Conservation (phyloP, 2,888 invertebrate species). For the Drosophila incognita region DNA sequence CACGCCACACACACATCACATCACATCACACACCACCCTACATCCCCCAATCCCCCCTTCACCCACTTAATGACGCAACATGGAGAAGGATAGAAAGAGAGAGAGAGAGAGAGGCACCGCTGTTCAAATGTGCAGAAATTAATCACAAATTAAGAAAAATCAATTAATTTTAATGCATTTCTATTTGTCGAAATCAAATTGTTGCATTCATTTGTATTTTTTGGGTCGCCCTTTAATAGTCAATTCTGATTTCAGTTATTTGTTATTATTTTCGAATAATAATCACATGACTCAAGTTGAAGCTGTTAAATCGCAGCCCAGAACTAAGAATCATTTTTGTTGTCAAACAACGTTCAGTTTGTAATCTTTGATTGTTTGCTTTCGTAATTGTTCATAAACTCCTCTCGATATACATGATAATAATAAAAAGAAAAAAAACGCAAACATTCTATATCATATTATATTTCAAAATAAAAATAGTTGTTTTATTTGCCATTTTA, state of each 20-base stretch:
- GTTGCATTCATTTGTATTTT: constrained; percentile 27
- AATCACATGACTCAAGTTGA: not conserved
- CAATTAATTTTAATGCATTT: constrained; percentile 5
- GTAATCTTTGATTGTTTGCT: constrained; percentile 61
- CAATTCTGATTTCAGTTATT: not conserved
- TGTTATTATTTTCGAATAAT: constrained; percentile 4
- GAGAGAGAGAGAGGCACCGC: constrained; percentile 25
- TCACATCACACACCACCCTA: constrained; percentile 32
- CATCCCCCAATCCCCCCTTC: constrained; percentile 1
- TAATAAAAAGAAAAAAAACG: constrained; percentile 17
- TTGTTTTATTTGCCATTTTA: constrained; percentile 76
- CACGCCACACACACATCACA: constrained; percentile 6
- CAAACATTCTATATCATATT: constrained; percentile 54
- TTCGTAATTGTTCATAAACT: constrained; percentile 54
- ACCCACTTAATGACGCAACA: constrained; percentile 57
- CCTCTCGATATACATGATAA: constrained; percentile 10
- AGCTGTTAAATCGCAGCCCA: not conserved
- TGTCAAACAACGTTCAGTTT: constrained; percentile 67
- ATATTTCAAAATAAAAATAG: constrained; percentile 29
- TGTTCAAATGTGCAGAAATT: constrained; percentile 45
- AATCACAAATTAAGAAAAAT: not conserved
- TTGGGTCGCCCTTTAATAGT: constrained; percentile 8
- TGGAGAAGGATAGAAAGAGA: constrained; percentile 84
- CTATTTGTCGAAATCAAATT: constrained; percentile 35
- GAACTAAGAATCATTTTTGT: constrained; percentile 51